These are phyloP conservation scores for Hormaphis cornu DNA, from an alignment of 1,140 invertebrate species.

Conservation along the genomic window DNA sequence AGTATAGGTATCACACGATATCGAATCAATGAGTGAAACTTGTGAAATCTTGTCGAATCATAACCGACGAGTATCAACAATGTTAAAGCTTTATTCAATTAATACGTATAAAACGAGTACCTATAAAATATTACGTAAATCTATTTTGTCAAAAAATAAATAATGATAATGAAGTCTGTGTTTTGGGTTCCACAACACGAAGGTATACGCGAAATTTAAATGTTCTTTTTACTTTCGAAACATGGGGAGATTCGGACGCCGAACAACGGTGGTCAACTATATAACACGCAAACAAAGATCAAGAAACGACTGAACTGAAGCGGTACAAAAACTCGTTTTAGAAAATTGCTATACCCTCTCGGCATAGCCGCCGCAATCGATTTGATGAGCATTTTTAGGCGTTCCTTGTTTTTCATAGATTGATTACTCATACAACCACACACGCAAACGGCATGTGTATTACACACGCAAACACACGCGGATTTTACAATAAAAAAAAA, in stretches of 20 bases:
- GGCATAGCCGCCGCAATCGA: background rate
- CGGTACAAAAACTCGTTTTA: conserved; percentile 13
- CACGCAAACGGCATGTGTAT: background rate
- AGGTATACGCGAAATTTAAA: background rate
- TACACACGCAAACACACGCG: background rate
- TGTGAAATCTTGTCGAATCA: background rate
- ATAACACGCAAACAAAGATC: background rate
- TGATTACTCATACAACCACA: conserved; percentile 5
- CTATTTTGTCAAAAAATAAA: no score
- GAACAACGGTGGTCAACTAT: background rate
- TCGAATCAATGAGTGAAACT: background rate
- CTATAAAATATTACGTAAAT: no score
- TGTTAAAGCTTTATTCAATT: background rate
- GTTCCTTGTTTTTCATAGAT: conserved; percentile 12
- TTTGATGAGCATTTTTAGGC: conserved; percentile 27
- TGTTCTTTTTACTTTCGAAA: background rate
- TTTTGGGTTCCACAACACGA: background rate
- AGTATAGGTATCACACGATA: background rate
- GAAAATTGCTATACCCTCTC: conserved; percentile 16
- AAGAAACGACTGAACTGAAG: background rate
- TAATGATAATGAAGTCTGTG: background rate
- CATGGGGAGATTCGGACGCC: background rate
- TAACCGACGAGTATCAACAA: background rate
- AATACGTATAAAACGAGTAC: no score
- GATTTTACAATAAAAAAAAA: background rate